Conservation (phyloP, 2,113 vertebrate species). For the Ginglymostoma cirratum region DNA sequence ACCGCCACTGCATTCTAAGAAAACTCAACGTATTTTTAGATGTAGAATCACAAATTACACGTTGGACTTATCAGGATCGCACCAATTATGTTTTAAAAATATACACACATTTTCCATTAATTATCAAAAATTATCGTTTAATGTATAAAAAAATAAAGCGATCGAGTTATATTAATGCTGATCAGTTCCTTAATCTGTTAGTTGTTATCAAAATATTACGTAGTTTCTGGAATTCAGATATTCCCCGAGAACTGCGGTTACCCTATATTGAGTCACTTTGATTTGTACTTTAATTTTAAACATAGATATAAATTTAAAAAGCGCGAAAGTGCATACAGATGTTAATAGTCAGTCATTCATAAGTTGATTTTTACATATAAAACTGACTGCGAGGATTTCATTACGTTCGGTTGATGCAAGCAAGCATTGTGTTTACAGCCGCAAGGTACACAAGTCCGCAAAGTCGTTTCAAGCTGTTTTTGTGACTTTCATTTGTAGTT, state of each 20-base stretch:
- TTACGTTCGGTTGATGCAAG: neutral
- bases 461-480: neutral
- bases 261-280: neutral
- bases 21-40: neutral
- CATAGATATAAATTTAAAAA: neutral
- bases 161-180: neutral
- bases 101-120: neutral
- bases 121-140: neutral
- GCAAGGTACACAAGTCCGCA: neutral
- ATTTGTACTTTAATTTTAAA: neutral
- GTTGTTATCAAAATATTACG: neutral
- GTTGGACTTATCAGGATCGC: neutral
- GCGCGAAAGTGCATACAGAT: neutral
- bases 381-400: too few relatives aligned
- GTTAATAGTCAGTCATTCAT: neutral
- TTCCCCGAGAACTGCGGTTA: neutral
- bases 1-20: neutral
- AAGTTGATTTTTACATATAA: neutral
- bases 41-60: slow-evolving; percentile 12
- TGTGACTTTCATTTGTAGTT: neutral
- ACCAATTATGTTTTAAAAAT: neutral
- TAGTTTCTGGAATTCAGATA: neutral
- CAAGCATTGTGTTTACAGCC: neutral
- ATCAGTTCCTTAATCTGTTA: neutral
- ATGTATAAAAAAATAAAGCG: neutral